Conservation (phyloP, 2,113 vertebrate species). For the Paramormyrops kingsleyae region DNA sequence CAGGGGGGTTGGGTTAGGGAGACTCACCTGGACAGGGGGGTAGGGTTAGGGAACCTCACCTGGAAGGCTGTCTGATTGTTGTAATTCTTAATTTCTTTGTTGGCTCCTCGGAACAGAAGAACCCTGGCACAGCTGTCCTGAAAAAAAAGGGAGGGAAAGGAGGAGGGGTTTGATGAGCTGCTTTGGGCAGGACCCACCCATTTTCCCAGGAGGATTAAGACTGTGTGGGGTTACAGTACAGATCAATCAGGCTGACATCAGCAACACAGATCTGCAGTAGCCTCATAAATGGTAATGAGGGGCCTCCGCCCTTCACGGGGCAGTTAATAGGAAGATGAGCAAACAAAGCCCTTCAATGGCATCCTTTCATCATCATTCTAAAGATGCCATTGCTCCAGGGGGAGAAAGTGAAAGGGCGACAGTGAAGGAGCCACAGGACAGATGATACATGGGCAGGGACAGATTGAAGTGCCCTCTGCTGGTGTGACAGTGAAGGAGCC, state of each 20-base stretch:
- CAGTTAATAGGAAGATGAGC: neutral
- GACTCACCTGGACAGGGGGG: neutral
- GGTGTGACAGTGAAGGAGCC: neutral
- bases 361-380: neutral
- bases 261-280: neutral
- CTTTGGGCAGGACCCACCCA: neutral
- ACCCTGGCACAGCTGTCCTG: slow-evolving; percentile 94
- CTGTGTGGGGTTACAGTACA: neutral
- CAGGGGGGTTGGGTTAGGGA: neutral
- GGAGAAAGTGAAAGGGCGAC: neutral
- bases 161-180: neutral
- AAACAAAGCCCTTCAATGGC: neutral
- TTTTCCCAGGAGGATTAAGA: neutral
- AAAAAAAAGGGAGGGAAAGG: neutral
- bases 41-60: slow-evolving; percentile 50
- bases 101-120: slow-evolving; percentile 88
- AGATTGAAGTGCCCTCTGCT: neutral
- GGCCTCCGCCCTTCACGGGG: neutral
- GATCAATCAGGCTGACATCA: neutral
- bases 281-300: neutral
- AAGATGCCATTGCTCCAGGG: neutral
- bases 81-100: slow-evolving; percentile 94
- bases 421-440: neutral
- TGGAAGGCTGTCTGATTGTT: slow-evolving; percentile 98
- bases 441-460: neutral